These are phyloP conservation scores for Trachymyrmex cornetzi DNA, from an alignment of 1,140 invertebrate genomes.

Conservation along the genomic window DNA sequence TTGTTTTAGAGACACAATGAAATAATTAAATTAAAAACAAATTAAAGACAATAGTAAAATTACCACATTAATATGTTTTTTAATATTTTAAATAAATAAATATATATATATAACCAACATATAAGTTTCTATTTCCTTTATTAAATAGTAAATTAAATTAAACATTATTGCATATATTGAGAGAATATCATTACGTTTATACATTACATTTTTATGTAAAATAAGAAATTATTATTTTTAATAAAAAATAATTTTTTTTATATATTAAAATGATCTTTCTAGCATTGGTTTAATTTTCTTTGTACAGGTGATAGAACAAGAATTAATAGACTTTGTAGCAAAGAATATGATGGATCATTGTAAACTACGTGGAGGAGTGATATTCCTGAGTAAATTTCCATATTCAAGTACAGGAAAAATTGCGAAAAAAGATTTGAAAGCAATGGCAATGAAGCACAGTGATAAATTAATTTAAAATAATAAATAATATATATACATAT, in stretches of 20 bases:
- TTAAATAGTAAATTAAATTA: background rate
- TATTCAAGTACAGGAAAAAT: slow-evolving; percentile 86
- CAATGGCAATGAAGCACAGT: slow-evolving; percentile 19
- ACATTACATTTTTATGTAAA: background rate
- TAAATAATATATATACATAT: no score
- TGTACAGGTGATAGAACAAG: slow-evolving; percentile 73
- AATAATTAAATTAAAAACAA: background rate
- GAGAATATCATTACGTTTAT: background rate
- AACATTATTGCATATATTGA: background rate
- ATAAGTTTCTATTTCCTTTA: background rate
- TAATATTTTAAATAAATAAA: background rate
- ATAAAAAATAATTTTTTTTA: background rate
- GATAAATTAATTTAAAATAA: background rate
- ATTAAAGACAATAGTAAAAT: background rate
- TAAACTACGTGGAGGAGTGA: slow-evolving; percentile 84
- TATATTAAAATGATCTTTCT: background rate
- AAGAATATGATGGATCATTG: slow-evolving; percentile 66
- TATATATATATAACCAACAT: no score
- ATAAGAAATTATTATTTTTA: no score
- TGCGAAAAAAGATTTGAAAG: slow-evolving; percentile 72
- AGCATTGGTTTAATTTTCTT: background rate
- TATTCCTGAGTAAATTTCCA: slow-evolving; percentile 86
- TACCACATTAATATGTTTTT: background rate
- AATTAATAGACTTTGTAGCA: slow-evolving; percentile 70
- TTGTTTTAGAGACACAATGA: background rate